Conservation (phyloP, 2,888 invertebrate genomes). For the Lottia gigantea region DNA sequence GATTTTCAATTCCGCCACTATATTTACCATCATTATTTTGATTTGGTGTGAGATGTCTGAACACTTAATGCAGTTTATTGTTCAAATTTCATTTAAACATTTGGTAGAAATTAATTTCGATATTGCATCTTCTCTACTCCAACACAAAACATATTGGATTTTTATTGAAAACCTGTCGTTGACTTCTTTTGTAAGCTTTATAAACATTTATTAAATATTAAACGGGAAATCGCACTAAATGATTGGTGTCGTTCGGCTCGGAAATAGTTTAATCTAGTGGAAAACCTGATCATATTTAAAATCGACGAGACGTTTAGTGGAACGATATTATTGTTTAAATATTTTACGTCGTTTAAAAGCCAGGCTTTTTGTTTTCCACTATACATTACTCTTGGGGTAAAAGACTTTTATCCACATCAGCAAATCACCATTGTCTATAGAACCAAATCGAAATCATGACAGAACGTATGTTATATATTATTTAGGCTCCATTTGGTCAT, state of each 20-base stretch:
- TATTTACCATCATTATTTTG: neutral
- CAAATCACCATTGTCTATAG: neutral
- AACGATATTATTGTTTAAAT: slow-evolving; percentile 11
- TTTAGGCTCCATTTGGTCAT: slow-evolving; percentile 5
- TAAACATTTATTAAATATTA: slow-evolving; percentile 8
- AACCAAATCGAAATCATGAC: slow-evolving; percentile 8
- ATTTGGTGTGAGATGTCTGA: slow-evolving; percentile 1
- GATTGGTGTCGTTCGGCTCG: slow-evolving; percentile 6
- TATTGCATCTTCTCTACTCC: neutral
- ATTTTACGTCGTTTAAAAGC: slow-evolving; percentile 8
- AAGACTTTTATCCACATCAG: slow-evolving; percentile 10
- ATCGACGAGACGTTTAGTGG: slow-evolving; percentile 5
- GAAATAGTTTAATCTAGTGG: slow-evolving; percentile 8
- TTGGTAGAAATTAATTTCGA: slow-evolving; percentile 8
- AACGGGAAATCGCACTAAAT: slow-evolving; percentile 4
- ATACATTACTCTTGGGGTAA: slow-evolving; percentile 10
- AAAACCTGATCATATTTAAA: slow-evolving; percentile 11
- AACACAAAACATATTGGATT: neutral
- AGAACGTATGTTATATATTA: slow-evolving; percentile 1
- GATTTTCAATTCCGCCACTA: no score
- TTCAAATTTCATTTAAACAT: neutral
- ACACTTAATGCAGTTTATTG: slow-evolving; percentile 6
- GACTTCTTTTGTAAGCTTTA: slow-evolving; percentile 7
- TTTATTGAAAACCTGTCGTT: neutral
- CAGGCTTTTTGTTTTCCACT: slow-evolving; percentile 4